Percentiles rank a stretch among this genome's conserved stretches.
Evolutionary conservation across 2,888 invertebrate species (phyloP).

Genomic region (Petrolisthes cinctipes): DNA sequence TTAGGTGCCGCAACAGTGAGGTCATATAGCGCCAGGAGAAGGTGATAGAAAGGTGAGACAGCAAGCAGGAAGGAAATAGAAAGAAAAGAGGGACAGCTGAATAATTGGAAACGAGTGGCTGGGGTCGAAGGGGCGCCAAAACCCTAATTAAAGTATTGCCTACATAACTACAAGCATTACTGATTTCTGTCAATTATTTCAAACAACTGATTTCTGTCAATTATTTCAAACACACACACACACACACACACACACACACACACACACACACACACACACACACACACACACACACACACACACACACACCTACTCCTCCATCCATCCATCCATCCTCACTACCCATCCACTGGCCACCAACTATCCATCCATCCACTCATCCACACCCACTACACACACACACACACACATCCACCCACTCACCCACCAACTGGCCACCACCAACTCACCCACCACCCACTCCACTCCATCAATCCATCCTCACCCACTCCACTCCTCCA

Average conservation of each 20-base stretch:
- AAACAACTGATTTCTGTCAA: neutral
- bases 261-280: neutral
- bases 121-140: no score
- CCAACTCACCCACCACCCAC: no score
- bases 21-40: neutral
- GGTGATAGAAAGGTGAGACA: no score
- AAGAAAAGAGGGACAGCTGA: no score
- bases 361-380: constrained; percentile 16
- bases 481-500: neutral
- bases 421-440: neutral
- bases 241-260: constrained; percentile 19
- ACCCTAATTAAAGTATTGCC: no score
- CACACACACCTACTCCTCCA: neutral
- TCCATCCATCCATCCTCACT: constrained; percentile 17
- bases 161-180: no score
- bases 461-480: no score
- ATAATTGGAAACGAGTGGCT: no score
- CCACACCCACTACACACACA: no score
- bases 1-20: no score
- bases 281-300: constrained; percentile 1
- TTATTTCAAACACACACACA: neutral
- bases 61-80: no score
- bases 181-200: neutral
- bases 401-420: neutral
- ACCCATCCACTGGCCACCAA: no score